Evolutionary conservation across 2,888 invertebrate species (phyloP), one percentile per base, ranked within the genome.

Genomic region (Deilephila porcellus): DNA sequence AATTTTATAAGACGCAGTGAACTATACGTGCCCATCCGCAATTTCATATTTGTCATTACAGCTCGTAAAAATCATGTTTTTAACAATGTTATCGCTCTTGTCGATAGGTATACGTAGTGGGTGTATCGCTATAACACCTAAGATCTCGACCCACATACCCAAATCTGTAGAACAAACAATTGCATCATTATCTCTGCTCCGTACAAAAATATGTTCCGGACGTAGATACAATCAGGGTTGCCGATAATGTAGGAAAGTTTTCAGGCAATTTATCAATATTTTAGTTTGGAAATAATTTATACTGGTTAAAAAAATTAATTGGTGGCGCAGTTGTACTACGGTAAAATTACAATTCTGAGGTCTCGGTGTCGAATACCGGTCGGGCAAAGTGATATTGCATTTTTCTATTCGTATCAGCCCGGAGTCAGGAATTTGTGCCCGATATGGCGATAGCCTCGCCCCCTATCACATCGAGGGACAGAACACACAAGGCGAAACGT

Each of bases 121-220:
- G 14, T 19, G 34, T 64, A 20, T 19, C 45, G 37, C 37, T 25
- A 45, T 64, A 20, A 4, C 25, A 37, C 45, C 56, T 56, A 56
- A 56, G 52, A 20, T 52, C 63, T 62, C 53, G 53, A 63, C 72
- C 63, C 37, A 72, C 63, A 72, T 72, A 67, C 67, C 67, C 52
- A 25, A 67, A 67, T 67, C 17, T 67, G 45, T 52, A 25, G 67
- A 67, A 67, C 67, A 67, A 67, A 67, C 45, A 67, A 67, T 67
- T 67, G 17, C 67, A 67, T 64, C 64, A 64, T 52, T 45, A 45
- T 67, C 45, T 20, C 11, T 8, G 25, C 3, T 34, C 45, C 20
- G 60, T 60, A 37, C 70, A 53, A 70, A 29, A 60, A 14, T 60
- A 29, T 17, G 29, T 60, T 29, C 29, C 29, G 5, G 29, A 60